Evolutionary conservation across 2,888 invertebrate species (phyloP).

Genomic region (Smittia aterrima): DNA sequence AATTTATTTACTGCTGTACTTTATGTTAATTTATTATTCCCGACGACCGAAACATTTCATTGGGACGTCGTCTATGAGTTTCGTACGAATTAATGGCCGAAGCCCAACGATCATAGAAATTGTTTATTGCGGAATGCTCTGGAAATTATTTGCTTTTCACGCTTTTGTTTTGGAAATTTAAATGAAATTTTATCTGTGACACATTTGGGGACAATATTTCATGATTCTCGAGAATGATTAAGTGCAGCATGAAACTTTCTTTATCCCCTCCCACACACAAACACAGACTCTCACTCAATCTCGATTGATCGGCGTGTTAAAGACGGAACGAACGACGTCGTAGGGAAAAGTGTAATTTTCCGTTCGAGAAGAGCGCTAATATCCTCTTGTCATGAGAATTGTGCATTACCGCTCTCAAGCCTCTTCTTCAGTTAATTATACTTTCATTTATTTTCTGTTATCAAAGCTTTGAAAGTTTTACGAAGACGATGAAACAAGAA

Average conservation of each 20-base stretch:
- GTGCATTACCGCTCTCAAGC: not conserved
- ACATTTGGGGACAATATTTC: constrained; percentile 29
- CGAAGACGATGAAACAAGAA: not conserved
- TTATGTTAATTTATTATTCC: constrained; percentile 15
- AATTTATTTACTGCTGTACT: constrained; percentile 21
- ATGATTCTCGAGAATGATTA: constrained; percentile 7
- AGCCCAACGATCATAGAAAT: not conserved
- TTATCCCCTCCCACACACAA: not conserved
- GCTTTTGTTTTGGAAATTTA: constrained; percentile 2
- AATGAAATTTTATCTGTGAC: constrained; percentile 30
- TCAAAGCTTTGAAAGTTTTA: constrained; percentile 17
- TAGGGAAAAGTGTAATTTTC: constrained; percentile 8
- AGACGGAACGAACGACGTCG: not conserved
- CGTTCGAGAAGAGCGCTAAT: not conserved
- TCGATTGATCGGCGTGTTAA: too few species aligned
- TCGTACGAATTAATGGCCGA: too few species aligned
- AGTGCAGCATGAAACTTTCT: constrained; percentile 10
- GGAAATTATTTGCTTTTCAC: not conserved
- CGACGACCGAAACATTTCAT: not conserved
- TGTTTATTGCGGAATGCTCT: constrained; percentile 6
- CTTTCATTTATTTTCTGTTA: constrained; percentile 8
- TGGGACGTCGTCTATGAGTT: too few species aligned
- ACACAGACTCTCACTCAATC: not conserved
- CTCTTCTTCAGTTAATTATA: not conserved
- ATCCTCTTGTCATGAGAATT: not conserved